Conservation (phyloP, 1,140 invertebrate genomes). For the Adoxophyes honmai region DNA sequence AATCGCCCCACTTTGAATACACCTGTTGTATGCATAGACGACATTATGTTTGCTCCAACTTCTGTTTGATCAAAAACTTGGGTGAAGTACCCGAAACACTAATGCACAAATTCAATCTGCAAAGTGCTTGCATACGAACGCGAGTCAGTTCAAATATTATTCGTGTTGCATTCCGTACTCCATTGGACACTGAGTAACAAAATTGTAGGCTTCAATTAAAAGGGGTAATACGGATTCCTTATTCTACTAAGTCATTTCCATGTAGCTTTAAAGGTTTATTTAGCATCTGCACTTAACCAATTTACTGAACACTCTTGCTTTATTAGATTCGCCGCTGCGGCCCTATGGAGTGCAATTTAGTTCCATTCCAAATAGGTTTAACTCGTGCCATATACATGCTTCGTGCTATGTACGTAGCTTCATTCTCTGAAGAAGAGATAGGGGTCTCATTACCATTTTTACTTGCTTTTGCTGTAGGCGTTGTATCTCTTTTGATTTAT, state of each 20-base stretch:
- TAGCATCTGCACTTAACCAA: slow-evolving; percentile 8
- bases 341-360: slow-evolving; percentile 4
- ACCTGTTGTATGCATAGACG: background rate
- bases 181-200: no score
- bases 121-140: background rate
- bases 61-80: no score
- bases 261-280: no score
- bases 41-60: background rate
- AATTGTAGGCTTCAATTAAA: no score
- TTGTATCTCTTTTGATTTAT: no score
- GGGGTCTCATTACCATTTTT: background rate
- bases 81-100: no score
- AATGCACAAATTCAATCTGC: background rate
- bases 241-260: no score
- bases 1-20: slow-evolving; percentile 3
- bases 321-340: background rate
- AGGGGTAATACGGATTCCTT: no score
- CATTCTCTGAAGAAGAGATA: background rate
- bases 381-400: background rate
- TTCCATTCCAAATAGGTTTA: slow-evolving; percentile 5
- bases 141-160: no score
- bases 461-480: background rate
- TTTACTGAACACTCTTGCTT: slow-evolving; percentile 8
- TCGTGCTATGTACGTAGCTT: background rate
- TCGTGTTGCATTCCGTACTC: no score